Conservation (phyloP, 1,140 invertebrate genomes). For the Drosophila quadrilineata region DNA sequence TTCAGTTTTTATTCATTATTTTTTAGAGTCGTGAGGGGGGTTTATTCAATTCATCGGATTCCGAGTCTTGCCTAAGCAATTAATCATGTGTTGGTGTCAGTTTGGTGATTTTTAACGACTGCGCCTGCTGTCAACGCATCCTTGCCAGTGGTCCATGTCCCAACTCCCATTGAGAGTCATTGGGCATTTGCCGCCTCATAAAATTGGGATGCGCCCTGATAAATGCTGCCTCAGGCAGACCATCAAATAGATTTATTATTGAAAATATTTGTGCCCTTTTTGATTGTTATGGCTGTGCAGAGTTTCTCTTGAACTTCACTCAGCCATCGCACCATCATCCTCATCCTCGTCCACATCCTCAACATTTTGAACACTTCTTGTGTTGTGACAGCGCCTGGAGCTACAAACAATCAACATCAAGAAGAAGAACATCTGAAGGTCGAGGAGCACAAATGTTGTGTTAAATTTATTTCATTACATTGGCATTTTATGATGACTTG, state of each 20-base stretch:
- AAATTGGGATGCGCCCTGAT: slow-evolving; percentile 50
- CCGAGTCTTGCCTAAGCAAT: slow-evolving; percentile 40
- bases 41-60: background rate
- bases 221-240: slow-evolving; percentile 47
- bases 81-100: slow-evolving; percentile 66
- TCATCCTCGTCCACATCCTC: background rate
- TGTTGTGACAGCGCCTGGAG: slow-evolving; percentile 40
- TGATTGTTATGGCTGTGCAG: slow-evolving; percentile 52
- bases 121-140: slow-evolving; percentile 67
- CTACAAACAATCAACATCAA: background rate
- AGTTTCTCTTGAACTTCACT: background rate
- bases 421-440: slow-evolving; percentile 3
- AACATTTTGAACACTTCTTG: no score
- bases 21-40: no score
- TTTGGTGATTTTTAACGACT: slow-evolving; percentile 73
- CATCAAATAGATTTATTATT: slow-evolving; percentile 81
- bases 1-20: background rate
- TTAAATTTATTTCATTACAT: slow-evolving; percentile 74
- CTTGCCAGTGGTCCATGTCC: slow-evolving; percentile 32
- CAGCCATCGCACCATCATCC: background rate
- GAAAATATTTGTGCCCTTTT: slow-evolving; percentile 71
- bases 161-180: no score
- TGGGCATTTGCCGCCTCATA: slow-evolving; percentile 23
- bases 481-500: slow-evolving; percentile 71
- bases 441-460: slow-evolving; percentile 63